These are phyloP conservation scores for Candidula unifasciata DNA, from an alignment of 2,888 invertebrate species.

Conservation along the genomic window DNA sequence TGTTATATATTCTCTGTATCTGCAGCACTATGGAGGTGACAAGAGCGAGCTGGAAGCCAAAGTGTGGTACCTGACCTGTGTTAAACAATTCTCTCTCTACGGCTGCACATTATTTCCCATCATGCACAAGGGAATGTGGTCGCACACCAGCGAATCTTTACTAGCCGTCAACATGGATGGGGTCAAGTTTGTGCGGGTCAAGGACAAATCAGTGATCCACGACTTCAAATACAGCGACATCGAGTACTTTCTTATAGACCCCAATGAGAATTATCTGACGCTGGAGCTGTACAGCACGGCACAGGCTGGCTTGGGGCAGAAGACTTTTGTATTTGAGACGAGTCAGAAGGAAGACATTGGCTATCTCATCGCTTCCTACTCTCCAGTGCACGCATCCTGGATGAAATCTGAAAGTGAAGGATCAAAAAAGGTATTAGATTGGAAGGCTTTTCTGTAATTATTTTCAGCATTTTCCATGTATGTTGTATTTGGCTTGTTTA, in stretches of 20 bases:
- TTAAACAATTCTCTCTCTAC: constrained; percentile 96
- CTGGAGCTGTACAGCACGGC: constrained; percentile 88
- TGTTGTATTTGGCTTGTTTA: no score
- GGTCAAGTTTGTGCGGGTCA: constrained; percentile 91
- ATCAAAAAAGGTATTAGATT: constrained; percentile 64
- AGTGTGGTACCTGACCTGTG: constrained; percentile 94
- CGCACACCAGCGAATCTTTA: constrained; percentile 85
- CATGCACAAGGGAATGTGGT: constrained; percentile 95
- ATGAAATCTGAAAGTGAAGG: constrained; percentile 74
- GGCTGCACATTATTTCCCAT: constrained; percentile 92
- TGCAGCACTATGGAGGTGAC: constrained; percentile 88
- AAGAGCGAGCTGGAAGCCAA: constrained; percentile 93
- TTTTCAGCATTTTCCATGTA: no score
- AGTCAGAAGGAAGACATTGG: constrained; percentile 93
- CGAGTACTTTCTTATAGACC: constrained; percentile 92
- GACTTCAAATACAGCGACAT: constrained; percentile 94
- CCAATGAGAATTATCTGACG: constrained; percentile 93
- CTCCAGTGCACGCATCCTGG: constrained; percentile 86
- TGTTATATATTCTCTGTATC: constrained; percentile 22
- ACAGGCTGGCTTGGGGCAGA: constrained; percentile 64
- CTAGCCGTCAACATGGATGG: constrained; percentile 94
- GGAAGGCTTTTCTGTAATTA: no score
- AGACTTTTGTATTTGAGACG: constrained; percentile 91
- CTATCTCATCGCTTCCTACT: constrained; percentile 93
- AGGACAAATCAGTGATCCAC: constrained; percentile 93